Evolutionary conservation across 2,113 vertebrate genomes (phyloP), one percentile per base, ranked within the genome.

Genomic region (Miniopterus natalensis): DNA sequence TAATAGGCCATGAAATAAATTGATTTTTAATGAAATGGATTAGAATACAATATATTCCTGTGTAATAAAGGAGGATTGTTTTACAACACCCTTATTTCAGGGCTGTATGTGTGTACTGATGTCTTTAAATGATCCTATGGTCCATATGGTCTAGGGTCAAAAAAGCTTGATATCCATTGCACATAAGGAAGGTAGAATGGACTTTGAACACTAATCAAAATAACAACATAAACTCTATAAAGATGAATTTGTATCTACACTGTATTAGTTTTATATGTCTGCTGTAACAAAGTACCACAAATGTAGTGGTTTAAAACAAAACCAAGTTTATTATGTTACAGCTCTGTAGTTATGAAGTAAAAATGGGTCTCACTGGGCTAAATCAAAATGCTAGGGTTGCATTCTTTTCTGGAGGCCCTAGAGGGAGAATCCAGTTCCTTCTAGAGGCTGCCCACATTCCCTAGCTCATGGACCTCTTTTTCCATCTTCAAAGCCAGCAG

Each of bases 11-110:
- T 87, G 53, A 95, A 96, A 92, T 93, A 51, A 93, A 93, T 18
- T 75, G 70, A 91, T 79, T 92, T 95, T 96, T 97, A 95, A 94
- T 92, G 79, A 93, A 96, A 86, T 90, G 27, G 14, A 89, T 83
- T 84, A n/a, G 42, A 84, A 87, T 84, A 49, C 49, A 87, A 89
- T 84, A 61, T 42, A 87, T 89, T 79, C 47, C 25, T 87, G 51
- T 75, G 31, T 45, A 84, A 18, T 77, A 93, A 85, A 78, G 29
- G 23, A 94, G 9, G 36, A 91, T 53, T 88, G 14, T 81, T 93
- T 90, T 47, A 42, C 57, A 80, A 87, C 92, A 57, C 4, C 25
- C 79, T 88, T 84, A 89, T 86, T 84, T 61, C 23, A 68, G 5
- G 36, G 5, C 9, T 81, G 6, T 71, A 10, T 29, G 15, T 78